These are phyloP conservation scores for Marcusenius ussheri DNA, from an alignment of 2,113 vertebrate species.

Conservation along the genomic window DNA sequence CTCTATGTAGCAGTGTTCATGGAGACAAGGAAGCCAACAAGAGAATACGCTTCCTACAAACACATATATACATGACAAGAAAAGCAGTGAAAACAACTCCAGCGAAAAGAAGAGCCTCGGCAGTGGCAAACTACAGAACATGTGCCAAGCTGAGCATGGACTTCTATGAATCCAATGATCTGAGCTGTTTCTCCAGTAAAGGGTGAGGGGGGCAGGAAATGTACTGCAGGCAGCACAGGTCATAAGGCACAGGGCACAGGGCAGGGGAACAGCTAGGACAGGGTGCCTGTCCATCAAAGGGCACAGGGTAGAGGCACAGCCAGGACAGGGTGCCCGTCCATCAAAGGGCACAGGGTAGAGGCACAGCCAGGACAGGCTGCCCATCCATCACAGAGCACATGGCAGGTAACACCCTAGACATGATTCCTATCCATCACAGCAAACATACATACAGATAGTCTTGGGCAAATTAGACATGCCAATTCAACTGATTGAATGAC, in stretches of 20 bases:
- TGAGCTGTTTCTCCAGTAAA: no score
- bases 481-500: background rate
- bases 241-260: no score
- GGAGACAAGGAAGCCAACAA: background rate
- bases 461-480: background rate
- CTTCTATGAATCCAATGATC: background rate
- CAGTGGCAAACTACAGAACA: background rate
- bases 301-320: no score
- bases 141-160: background rate
- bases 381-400: background rate
- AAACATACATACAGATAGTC: background rate
- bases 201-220: no score
- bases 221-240: no score
- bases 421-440: background rate
- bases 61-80: background rate
- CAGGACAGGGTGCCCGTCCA: no score
- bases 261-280: no score
- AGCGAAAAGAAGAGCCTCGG: background rate
- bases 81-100: background rate
- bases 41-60: background rate
- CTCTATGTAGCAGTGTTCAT: background rate
- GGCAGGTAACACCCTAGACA: background rate
- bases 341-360: background rate
- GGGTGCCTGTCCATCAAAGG: no score
- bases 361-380: background rate